These are phyloP conservation scores for Myotis yumanensis DNA, from an alignment of 2,113 vertebrate species.

Conservation along the genomic window DNA sequence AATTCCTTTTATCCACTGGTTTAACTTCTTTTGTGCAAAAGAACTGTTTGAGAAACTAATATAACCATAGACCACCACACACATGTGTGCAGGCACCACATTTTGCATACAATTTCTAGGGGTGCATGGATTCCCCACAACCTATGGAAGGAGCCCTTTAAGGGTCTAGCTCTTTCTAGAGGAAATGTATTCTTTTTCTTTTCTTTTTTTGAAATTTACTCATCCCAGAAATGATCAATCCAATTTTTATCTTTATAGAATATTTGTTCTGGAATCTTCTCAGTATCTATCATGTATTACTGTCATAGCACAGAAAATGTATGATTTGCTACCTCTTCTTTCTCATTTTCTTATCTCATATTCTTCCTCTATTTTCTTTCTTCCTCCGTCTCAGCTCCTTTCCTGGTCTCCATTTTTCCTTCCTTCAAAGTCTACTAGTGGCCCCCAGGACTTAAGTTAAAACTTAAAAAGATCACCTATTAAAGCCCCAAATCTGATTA, in stretches of 20 bases:
- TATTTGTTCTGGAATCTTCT: neutral
- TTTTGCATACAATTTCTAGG: neutral
- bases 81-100: neutral
- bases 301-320: neutral
- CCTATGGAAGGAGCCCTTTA: neutral
- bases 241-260: neutral
- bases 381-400: neutral
- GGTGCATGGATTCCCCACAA: neutral
- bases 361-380: neutral
- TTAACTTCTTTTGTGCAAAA: conserved; percentile 17
- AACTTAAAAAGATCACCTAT: neutral
- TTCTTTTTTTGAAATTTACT: neutral
- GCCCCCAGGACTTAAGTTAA: neutral
- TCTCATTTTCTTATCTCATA: neutral
- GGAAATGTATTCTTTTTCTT: neutral
- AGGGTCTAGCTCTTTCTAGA: neutral
- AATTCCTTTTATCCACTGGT: neutral
- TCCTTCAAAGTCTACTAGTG: neutral
- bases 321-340: neutral
- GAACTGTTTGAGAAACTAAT: neutral
- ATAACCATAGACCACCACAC: neutral
- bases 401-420: neutral
- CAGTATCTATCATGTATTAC: neutral
- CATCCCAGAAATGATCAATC: neutral
- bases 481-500: neutral